These are phyloP conservation scores for Leptinotarsa lineolata DNA, from an alignment of 1,140 invertebrate genomes.

Conservation along the genomic window DNA sequence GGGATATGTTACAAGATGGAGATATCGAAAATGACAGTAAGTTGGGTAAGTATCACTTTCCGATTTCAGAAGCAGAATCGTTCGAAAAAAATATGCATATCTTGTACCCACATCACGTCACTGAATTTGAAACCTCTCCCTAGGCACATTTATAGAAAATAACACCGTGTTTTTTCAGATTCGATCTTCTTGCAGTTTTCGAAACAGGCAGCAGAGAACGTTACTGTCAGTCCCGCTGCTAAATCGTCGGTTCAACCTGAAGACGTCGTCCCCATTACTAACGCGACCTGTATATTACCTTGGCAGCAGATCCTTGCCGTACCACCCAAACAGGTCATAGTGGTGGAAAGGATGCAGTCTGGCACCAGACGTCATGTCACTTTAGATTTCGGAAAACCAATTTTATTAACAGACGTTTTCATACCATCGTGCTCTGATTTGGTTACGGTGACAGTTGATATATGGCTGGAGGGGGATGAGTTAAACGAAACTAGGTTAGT, in stretches of 20 bases:
- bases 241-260: slow-evolving; percentile 41
- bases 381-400: slow-evolving; percentile 84
- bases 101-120: too few relatives aligned
- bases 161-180: slow-evolving; percentile 1
- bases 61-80: too few relatives aligned
- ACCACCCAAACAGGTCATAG: slow-evolving; percentile 62
- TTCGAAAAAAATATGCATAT: too few relatives aligned
- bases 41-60: neutral
- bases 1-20: slow-evolving; percentile 14
- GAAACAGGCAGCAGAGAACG: neutral
- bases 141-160: neutral
- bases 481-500: slow-evolving; percentile 81
- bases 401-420: slow-evolving; percentile 85
- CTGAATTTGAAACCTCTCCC: too few relatives aligned
- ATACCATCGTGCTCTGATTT: slow-evolving; percentile 86
- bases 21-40: neutral
- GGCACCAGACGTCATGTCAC: slow-evolving; percentile 86
- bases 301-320: slow-evolving; percentile 52
- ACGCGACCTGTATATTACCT: slow-evolving; percentile 28
- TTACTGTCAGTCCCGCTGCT: slow-evolving; percentile 42
- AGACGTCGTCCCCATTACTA: neutral
- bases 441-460: slow-evolving; percentile 85
- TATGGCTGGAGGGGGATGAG: slow-evolving; percentile 86
- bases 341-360: slow-evolving; percentile 93
- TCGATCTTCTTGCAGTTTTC: neutral